phyloP scores from a whole-genome alignment of 2,113 vertebrate genomes.

The Pluvialis apricaria region DNA sequence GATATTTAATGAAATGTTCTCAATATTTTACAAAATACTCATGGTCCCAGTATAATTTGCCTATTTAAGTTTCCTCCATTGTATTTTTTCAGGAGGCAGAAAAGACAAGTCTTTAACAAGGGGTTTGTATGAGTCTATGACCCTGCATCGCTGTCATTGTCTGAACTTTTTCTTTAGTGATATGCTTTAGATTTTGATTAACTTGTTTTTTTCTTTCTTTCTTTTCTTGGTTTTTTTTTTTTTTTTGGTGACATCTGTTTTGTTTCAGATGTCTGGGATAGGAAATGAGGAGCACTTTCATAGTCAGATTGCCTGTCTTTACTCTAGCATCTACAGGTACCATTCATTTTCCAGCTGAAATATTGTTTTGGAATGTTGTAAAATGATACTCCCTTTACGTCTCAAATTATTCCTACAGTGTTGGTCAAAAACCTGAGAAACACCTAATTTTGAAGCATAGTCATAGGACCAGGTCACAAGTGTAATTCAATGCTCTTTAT shows the following conservation, averaged over 20 bases:
- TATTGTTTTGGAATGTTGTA: slow-evolving; percentile 38
- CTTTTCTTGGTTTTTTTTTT: background rate
- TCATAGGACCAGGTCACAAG: background rate
- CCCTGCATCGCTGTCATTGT: background rate
- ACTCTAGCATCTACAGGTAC: background rate
- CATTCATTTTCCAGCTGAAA: slow-evolving; percentile 33
- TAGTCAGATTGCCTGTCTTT: background rate
- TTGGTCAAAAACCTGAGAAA: slow-evolving; percentile 6
- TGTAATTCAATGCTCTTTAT: slow-evolving; percentile 26
- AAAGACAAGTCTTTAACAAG: background rate
- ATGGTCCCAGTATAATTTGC: background rate
- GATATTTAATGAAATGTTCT: background rate
- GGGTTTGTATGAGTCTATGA: background rate
- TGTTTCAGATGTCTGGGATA: slow-evolving; percentile 38
- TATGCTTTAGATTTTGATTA: background rate
- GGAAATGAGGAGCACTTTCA: slow-evolving; percentile 41
- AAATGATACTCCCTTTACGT: slow-evolving; percentile 44
- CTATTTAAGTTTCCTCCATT: background rate
- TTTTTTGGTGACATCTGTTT: slow-evolving; percentile 25
- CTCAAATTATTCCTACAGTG: background rate
- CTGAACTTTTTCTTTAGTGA: background rate
- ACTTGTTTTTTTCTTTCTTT: background rate
- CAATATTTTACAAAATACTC: background rate
- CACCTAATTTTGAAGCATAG: slow-evolving; percentile 26
- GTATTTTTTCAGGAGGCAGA: background rate